Evolutionary conservation across 2,113 vertebrate species (phyloP).

Genomic region (Crotophaga sulcirostris): DNA sequence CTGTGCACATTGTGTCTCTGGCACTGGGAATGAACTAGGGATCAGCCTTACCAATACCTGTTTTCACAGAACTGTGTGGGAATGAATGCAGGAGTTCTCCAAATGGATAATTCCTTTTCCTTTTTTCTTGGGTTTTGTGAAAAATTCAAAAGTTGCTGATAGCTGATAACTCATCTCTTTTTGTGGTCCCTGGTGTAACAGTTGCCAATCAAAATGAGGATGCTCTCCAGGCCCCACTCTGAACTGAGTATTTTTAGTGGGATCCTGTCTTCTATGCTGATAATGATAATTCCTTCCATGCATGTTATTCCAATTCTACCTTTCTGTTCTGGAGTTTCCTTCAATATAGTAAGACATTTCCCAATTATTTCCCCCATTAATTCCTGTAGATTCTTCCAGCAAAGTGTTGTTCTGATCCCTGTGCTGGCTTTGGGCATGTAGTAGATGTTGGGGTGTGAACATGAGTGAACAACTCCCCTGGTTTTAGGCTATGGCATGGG

Average conservation of each 20-base stretch:
- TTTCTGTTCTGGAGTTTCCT: neutral
- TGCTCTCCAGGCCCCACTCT: rapidly evolving
- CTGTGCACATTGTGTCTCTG: neutral
- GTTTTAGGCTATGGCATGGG: neutral
- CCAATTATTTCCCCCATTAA: neutral
- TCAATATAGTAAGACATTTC: neutral
- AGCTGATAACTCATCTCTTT: neutral
- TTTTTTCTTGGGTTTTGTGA: neutral
- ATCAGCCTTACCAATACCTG: neutral
- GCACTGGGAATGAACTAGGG: neutral
- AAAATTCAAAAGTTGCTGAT: neutral
- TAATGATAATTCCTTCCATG: neutral
- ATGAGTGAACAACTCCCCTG: neutral
- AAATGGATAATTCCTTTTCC: neutral
- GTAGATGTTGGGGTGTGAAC: neutral
- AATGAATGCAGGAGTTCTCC: neutral
- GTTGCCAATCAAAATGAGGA: neutral
- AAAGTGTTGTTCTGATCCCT: neutral
- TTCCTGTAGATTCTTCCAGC: neutral
- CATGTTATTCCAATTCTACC: neutral
- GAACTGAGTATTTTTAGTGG: neutral
- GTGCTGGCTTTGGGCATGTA: neutral
- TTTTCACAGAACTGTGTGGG: neutral
- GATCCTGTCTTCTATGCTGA: neutral
- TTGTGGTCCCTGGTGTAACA: neutral